Conservation (phyloP, 2,113 vertebrate species). For the Pholis gunnellus region DNA sequence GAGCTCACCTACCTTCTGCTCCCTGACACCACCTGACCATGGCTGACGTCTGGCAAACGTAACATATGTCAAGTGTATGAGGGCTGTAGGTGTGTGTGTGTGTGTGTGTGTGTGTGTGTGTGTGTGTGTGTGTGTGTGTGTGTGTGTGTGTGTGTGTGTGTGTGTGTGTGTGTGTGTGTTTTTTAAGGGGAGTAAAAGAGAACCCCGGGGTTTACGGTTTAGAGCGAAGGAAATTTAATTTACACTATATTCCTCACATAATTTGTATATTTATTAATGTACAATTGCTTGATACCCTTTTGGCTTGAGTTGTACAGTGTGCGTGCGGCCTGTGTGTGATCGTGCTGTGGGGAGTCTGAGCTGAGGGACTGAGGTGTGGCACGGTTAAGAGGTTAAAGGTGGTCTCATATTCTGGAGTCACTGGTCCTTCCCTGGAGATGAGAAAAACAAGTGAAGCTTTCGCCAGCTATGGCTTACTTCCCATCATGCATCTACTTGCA, state of each 20-base stretch:
- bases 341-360: constrained; percentile 30
- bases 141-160: constrained; percentile 2
- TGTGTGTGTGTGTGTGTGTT: background rate
- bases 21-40: constrained; percentile 64
- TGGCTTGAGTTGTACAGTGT: background rate
- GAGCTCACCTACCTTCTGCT: constrained; percentile 62
- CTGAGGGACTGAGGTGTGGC: constrained; percentile 63
- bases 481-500: background rate
- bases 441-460: constrained; percentile 56
- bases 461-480: constrained; percentile 5
- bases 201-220: background rate
- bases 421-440: constrained; percentile 52
- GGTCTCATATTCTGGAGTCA: constrained; percentile 48
- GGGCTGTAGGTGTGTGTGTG: constrained; percentile 7
- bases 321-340: constrained; percentile 28
- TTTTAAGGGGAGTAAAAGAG: background rate
- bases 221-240: background rate
- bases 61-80: constrained; percentile 30
- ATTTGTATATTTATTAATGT: background rate
- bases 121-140: background rate
- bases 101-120: background rate
- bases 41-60: constrained; percentile 43
- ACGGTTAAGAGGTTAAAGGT: constrained; percentile 66
- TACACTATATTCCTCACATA: background rate
- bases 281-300: background rate